These are phyloP conservation scores for Plebejus melissa DNA, from an alignment of 2,888 invertebrate species.

Conservation along the genomic window DNA sequence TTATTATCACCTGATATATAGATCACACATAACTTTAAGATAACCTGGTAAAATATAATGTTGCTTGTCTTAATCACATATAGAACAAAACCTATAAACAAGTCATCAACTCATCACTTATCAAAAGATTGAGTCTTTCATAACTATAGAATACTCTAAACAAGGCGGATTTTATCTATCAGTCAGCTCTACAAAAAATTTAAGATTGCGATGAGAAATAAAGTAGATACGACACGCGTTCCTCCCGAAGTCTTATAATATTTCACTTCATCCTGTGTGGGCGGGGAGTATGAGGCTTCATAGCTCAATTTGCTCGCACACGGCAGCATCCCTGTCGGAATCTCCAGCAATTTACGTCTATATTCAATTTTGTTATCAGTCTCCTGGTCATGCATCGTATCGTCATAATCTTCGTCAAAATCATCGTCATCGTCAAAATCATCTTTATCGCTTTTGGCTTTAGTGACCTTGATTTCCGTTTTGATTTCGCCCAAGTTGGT, in stretches of 20 bases:
- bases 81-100: no score
- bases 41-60: no score
- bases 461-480: constrained; percentile 41
- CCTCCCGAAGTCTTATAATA: constrained; percentile 62
- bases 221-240: constrained; percentile 39
- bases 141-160: background rate
- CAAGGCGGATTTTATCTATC: constrained; percentile 24
- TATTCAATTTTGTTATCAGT: constrained; percentile 59
- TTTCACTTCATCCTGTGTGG: constrained; percentile 71
- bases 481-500: constrained; percentile 47
- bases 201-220: constrained; percentile 40
- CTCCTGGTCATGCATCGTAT: constrained; percentile 66
- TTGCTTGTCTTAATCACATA: no score
- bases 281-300: constrained; percentile 62
- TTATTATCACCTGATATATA: background rate
- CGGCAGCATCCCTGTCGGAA: constrained; percentile 61
- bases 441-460: constrained; percentile 45
- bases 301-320: constrained; percentile 62
- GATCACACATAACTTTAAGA: no score
- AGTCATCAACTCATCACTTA: background rate
- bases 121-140: background rate
- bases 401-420: constrained; percentile 62
- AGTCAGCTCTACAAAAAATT: constrained; percentile 46
- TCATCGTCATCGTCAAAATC: constrained; percentile 54
- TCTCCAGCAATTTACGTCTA: constrained; percentile 59